Evolutionary conservation across 2,113 vertebrate species (phyloP), one percentile per base, ranked within the genome.

Genomic region (Limnothrissa miodon): DNA sequence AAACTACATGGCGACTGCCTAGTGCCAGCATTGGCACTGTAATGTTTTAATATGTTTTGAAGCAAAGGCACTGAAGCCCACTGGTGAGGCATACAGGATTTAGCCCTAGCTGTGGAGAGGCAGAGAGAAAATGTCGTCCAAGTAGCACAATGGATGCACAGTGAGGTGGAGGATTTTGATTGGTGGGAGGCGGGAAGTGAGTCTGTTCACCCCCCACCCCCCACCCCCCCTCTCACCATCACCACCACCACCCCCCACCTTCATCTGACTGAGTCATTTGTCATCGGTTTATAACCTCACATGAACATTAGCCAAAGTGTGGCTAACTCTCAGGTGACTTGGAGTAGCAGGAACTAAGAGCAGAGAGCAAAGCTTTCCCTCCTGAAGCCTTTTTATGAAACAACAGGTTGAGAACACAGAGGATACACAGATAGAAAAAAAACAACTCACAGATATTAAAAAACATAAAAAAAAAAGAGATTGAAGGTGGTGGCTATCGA

Each of bases 91-190:
- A 45, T 46, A 29, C 13, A 48, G 56, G 79, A 80, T 86, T 84
- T 13, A 79, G 56, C 46, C 66, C 53, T 80, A 79, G 79, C 85
- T 85, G 78, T 83, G 85, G 15, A 81, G 88, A 90, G 90, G 90
- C 86, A 88, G 90, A 93, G 92, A 94, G 92, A 93, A 93, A 91
- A 92, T 91, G 92, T 93, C 90, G 86, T 87, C 91, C 59, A 19
- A 82, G 48, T 85, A 79, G 89, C 66, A 85, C 79, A 80, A 90
- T 83, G 89, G 86, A 90, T 84, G 88, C 90, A 90, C 90, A 88
- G 91, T 89, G 92, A 95, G 93, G 93, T 95, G 94, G 94, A 95
- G 45, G 90, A 44, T 88, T 90, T 91, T 94, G 93, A 95, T 95
- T 95, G 94, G 94, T 91, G 87, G 91, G 91, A 84, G 84, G 88